Conservation (phyloP, 2,113 vertebrate species). For the Datnioides undecimradiatus region DNA sequence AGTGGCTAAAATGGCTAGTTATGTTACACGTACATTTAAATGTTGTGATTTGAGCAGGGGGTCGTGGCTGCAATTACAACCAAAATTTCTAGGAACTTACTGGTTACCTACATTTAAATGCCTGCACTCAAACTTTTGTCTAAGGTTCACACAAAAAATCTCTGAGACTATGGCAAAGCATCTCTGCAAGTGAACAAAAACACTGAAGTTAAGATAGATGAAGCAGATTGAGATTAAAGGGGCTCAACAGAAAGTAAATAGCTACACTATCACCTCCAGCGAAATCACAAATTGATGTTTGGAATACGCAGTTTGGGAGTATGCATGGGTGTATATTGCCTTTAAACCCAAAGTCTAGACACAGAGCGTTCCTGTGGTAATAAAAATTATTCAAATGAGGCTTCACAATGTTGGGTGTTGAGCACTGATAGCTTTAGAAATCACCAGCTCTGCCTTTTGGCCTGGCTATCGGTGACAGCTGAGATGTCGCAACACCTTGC, state of each 20-base stretch:
- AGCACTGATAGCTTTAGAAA: conserved; percentile 31
- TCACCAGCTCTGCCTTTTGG: conserved; percentile 49
- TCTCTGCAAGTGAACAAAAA: neutral
- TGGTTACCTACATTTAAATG: neutral
- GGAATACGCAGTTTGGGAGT: neutral
- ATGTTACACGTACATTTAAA: neutral
- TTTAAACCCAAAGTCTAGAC: conserved; percentile 13
- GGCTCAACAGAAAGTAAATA: neutral
- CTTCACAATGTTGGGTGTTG: conserved; percentile 12
- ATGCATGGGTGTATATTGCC: neutral
- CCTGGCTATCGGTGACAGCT: conserved; percentile 47
- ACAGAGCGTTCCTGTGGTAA: neutral
- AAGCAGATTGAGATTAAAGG: neutral
- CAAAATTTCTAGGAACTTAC: neutral
- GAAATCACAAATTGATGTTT: conserved; percentile 9
- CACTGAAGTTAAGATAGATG: neutral
- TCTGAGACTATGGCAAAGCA: neutral
- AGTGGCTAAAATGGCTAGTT: neutral
- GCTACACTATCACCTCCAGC: neutral
- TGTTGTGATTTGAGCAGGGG: neutral
- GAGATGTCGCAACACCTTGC: conserved; percentile 53
- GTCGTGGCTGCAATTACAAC: neutral
- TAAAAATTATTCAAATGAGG: conserved; percentile 42
- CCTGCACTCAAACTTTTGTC: neutral
- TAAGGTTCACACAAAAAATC: neutral